Base-by-base conservation (phyloP, 2,113 vertebrate species). In the Oncorhynchus kisutch region DNA sequence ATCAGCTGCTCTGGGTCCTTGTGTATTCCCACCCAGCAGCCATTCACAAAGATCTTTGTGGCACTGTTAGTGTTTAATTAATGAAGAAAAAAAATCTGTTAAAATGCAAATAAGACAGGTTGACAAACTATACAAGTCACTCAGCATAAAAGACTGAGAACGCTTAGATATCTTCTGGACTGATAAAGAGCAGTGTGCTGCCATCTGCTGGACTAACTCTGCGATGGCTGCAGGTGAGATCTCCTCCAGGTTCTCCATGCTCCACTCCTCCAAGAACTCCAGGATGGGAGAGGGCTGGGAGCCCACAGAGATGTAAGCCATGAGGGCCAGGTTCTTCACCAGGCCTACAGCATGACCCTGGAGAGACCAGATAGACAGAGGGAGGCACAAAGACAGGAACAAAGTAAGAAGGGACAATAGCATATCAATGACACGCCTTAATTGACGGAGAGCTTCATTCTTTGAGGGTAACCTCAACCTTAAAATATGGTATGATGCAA, bases 221-320 rank as follows among this genome's bases (percentile, higher is more conserved):
- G 98, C 98, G 75, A 99, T 99, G 71, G 98, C 98, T 34, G 98
- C 98, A 49, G 98, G 98, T 16, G 98, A 99, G 85, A 99, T 99
- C 92, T 99, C 98, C 92, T 99, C 98, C 80, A 99, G 87, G 85
- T 99, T 99, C 94, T 99, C 98, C 98, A 99, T 99, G 83, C 98
- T 99, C 98, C 98, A 99, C 87, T 99, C 98, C 89, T 99, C 98
- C 91, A 99, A 94, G 90, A 99, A 99, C 91, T 99, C 98, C 89
- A 99, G 86, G 92, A 99, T 99, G 66, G 98, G 98, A 1, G 97
- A 99, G 0, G 98, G 98, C 80, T 99, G 98, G 27, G 98, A 99
- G 24, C 98, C 98, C 84, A 99, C 98, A 76, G 98, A 99, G 93
- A 99, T 99, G 88, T 99, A 99, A 72, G 98, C 98, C 98, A 99